Evolutionary conservation across 2,797 vertebrate species (phyloP), one percentile per base, ranked within the genome.

Genomic region (Sebastes paucispinis): DNA sequence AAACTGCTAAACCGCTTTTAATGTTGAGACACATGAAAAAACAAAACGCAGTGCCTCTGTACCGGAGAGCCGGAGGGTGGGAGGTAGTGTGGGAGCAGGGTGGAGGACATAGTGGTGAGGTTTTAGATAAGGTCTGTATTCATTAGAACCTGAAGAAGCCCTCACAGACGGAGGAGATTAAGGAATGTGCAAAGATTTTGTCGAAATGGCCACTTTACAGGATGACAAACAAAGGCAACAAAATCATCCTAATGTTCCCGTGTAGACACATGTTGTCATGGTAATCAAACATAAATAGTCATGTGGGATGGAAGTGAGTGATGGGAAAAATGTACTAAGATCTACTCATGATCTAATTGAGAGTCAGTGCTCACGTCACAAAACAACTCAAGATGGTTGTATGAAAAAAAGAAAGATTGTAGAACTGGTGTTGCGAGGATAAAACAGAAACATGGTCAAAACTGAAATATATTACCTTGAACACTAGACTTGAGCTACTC

Each of bases 11-110:
- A 86, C 75, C 22, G 57, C 82, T 85, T 91, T 90, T 84, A 87
- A 88, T 89, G 89, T 82, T 0, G 39, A 87, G 81, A 83, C 63
- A 76, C 78, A 58, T 74, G 83, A 88, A 90, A 88, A 90, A 91
- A 92, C 84, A 91, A 93, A 91, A 91, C 62, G 14, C 55, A n/a
- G 68, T 67, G 75, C 77, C 65, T 87, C 80, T 84, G 72, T 50
- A 68, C 39, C 5, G 12, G n/a, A 75, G 69, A 76, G 77, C 69
- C 22, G 22, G 25, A 32, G 66, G 75, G 20, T 6, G 66, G 64
- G 67, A 67, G 59, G 73, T 13, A 12, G 14, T 1, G 22, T 18
- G 31, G 29, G 71, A 63, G 71, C 11, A n/a, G 18, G 62, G 73
- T 13, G 32, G 22, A 25, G 16, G 59, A 52, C 43, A 16, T 32